These are phyloP conservation scores for Drosophila parthenogenetica DNA, from an alignment of 2,888 invertebrate species.

Conservation along the genomic window DNA sequence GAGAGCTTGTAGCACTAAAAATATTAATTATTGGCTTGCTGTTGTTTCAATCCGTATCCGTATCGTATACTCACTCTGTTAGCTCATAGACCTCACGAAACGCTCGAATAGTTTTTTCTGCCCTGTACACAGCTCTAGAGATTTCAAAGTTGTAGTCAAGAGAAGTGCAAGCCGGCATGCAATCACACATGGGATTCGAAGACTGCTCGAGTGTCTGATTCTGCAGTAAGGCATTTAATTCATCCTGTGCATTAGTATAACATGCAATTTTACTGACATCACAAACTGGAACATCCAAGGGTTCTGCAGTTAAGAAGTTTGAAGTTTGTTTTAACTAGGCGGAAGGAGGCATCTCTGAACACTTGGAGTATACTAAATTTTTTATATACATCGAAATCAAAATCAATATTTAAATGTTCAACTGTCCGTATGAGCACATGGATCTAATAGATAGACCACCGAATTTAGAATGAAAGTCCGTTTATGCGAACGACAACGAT, in stretches of 20 bases:
- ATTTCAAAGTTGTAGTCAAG: constrained; percentile 84
- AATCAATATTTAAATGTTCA: too few relatives aligned
- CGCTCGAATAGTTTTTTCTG: constrained; percentile 72
- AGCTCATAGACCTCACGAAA: constrained; percentile 80
- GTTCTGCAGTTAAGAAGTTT: constrained; percentile 68
- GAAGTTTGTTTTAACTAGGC: too few relatives aligned
- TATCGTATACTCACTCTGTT: constrained; percentile 68
- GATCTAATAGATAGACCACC: too few relatives aligned
- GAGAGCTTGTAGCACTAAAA: constrained; percentile 86
- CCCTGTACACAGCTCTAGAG: constrained; percentile 76
- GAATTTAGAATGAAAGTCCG: too few relatives aligned
- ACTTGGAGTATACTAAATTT: too few relatives aligned
- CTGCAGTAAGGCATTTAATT: constrained; percentile 72
- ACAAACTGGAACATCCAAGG: constrained; percentile 83
- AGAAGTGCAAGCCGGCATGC: constrained; percentile 83
- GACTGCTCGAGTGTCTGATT: constrained; percentile 76
- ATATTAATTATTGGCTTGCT: not conserved
- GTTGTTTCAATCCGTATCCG: not conserved
- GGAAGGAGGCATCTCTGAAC: too few relatives aligned
- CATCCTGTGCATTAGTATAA: constrained; percentile 81
- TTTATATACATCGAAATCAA: too few relatives aligned
- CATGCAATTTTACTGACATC: constrained; percentile 82
- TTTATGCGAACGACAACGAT: too few relatives aligned
- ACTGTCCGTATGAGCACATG: too few relatives aligned
- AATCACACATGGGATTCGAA: constrained; percentile 77